phyloP scores from a whole-genome alignment of 2,113 vertebrate genomes.

The Loxodonta africana region DNA sequence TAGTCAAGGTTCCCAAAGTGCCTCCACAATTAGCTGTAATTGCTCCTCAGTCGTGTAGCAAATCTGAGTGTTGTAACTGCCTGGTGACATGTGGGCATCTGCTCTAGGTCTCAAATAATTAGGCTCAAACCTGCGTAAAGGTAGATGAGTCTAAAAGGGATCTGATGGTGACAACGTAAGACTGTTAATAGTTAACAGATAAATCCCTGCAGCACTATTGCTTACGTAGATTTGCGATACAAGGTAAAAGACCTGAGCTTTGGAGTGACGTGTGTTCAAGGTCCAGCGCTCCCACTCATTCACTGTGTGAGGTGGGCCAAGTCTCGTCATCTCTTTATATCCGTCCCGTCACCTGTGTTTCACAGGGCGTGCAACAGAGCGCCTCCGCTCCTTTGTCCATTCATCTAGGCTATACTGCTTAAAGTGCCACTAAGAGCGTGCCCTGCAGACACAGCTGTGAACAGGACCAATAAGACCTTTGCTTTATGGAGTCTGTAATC shows the following conservation, averaged over 20 bases:
- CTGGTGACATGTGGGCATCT: slow-evolving; percentile 23
- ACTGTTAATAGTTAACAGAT: background rate
- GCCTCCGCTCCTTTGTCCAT: background rate
- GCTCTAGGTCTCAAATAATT: slow-evolving; percentile 42
- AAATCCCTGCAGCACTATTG: background rate
- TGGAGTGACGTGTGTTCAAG: background rate
- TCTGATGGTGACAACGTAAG: background rate
- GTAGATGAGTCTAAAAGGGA: background rate
- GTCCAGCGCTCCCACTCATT: background rate
- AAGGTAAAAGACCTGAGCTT: background rate
- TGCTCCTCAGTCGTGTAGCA: background rate
- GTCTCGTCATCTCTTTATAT: background rate
- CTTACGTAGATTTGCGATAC: background rate
- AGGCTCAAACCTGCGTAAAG: background rate
- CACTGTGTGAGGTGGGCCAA: background rate
- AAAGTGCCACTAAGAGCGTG: background rate
- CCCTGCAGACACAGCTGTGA: background rate
- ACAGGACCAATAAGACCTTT: background rate
- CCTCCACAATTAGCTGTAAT: slow-evolving; percentile 53
- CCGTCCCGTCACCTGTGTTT: background rate
- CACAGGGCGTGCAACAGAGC: background rate
- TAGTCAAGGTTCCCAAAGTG: slow-evolving; percentile 20
- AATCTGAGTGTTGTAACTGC: slow-evolving; percentile 4
- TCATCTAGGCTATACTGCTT: background rate
- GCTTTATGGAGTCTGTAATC: background rate